These are phyloP conservation scores for Luidia sarsii DNA, from an alignment of 53 echinoderm and acorn worm species.

Conservation along the genomic window DNA sequence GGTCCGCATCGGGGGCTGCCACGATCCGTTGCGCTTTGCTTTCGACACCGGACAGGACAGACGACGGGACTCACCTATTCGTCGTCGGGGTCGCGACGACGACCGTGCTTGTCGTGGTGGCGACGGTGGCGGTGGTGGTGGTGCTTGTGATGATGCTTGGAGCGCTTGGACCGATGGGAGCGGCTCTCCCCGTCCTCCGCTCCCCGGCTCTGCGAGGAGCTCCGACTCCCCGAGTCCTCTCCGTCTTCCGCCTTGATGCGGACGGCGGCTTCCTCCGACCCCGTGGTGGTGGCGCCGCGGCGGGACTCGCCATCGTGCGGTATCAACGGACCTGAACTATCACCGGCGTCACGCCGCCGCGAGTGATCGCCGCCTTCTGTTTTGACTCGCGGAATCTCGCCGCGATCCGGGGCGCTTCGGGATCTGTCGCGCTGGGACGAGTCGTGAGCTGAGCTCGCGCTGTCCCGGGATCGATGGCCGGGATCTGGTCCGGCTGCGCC, in stretches of 20 bases:
- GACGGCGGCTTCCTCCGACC: background rate
- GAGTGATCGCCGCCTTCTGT: background rate
- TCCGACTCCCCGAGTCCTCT: slow-evolving; percentile 19
- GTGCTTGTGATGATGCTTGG: slow-evolving; percentile 58
- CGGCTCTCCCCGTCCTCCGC: slow-evolving; percentile 16
- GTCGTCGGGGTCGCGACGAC: no score
- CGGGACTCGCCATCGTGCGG: background rate
- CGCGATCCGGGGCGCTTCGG: no score
- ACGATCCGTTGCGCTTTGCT: no score
- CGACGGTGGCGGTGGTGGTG: slow-evolving; percentile 34
- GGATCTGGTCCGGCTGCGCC: background rate
- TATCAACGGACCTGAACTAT: background rate
- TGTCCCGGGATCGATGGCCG: slow-evolving; percentile 10
- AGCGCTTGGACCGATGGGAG: slow-evolving; percentile 41
- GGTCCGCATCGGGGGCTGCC: no score
- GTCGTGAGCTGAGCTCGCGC: background rate
- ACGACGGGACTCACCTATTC: no score
- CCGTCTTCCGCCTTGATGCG: slow-evolving; percentile 27
- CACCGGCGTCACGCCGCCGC: background rate
- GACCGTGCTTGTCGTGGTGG: no score
- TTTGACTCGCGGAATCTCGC: slow-evolving; percentile 1
- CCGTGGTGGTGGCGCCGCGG: background rate
- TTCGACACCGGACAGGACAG: no score
- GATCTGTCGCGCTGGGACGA: background rate
- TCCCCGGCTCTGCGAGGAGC: background rate